phyloP scores from a whole-genome alignment of 2,113 vertebrate genomes.

The Rhinolophus sinicus region DNA sequence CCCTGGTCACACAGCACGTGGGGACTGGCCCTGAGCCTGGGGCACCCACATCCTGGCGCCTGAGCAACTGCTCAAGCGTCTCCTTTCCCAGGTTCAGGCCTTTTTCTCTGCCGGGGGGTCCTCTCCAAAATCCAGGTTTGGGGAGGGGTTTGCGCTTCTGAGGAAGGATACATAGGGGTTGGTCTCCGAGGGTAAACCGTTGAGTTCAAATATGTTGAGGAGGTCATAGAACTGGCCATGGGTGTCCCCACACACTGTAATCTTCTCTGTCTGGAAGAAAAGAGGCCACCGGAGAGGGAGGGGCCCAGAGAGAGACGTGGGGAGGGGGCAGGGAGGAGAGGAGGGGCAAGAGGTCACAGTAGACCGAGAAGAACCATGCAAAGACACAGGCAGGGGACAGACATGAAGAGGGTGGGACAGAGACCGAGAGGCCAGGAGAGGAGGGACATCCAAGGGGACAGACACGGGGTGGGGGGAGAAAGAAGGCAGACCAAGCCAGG shows the following conservation, averaged over 20 bases:
- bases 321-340: constrained; percentile 28
- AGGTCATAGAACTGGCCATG: constrained; percentile 97
- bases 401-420: background rate
- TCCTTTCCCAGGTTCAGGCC: background rate
- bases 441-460: background rate
- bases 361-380: constrained; percentile 50
- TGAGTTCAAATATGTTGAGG: constrained; percentile 96
- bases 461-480: background rate
- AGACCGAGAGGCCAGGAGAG: background rate
- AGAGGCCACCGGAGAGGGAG: constrained; percentile 77
- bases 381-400: background rate
- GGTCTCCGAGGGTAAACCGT: constrained; percentile 92
- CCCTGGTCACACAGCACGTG: fast-evolving
- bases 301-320: constrained; percentile 72
- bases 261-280: constrained; percentile 91
- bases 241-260: constrained; percentile 97
- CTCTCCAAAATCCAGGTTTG: too few relatives aligned
- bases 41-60: fast-evolving
- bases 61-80: fast-evolving
- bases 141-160: fast-evolving
- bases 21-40: background rate
- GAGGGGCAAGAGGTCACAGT: constrained; percentile 33
- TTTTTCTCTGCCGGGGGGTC: background rate
- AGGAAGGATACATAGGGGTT: constrained; percentile 96
- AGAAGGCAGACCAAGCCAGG: constrained; percentile 6